phyloP scores from a whole-genome alignment of 2,797 vertebrate genomes.

The Odontamblyopus lacepedii region DNA sequence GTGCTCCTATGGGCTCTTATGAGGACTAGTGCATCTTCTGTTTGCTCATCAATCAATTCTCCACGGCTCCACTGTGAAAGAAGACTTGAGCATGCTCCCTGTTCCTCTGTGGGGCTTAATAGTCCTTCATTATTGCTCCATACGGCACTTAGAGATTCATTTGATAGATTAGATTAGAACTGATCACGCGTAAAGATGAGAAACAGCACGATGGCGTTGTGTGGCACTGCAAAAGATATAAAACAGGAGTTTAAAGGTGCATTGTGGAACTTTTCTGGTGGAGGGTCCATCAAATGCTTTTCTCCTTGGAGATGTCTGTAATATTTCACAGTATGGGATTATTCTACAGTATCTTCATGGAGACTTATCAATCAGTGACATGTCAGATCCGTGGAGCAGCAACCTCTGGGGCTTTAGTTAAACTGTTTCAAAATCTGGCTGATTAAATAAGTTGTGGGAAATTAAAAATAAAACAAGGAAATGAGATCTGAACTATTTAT shows the following conservation, averaged over 20 bases:
- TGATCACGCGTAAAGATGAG: not conserved
- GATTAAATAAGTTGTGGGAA: no score
- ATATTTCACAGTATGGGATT: no score
- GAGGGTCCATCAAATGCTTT: no score
- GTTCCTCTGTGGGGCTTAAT: not conserved
- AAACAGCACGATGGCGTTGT: not conserved
- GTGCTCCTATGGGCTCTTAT: conserved; percentile 9
- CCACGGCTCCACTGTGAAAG: conserved; percentile 11
- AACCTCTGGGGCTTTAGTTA: not conserved
- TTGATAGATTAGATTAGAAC: conserved; percentile 22
- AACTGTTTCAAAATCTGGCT: not conserved
- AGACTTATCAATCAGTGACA: no score
- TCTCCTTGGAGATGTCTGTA: no score
- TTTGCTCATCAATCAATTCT: conserved; percentile 37
- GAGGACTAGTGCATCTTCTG: conserved; percentile 6
- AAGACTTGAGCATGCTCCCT: not conserved
- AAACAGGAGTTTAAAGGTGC: not conserved
- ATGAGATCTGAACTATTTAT: no score
- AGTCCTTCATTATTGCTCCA: not conserved
- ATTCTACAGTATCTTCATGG: no score
- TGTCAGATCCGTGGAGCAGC: no score
- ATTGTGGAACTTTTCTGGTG: no score
- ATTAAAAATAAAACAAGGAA: no score
- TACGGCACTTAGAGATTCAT: conserved; percentile 19
- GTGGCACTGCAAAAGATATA: not conserved